These are phyloP conservation scores for Clupea harengus DNA, from an alignment of 2,113 vertebrate genomes.

Conservation along the genomic window DNA sequence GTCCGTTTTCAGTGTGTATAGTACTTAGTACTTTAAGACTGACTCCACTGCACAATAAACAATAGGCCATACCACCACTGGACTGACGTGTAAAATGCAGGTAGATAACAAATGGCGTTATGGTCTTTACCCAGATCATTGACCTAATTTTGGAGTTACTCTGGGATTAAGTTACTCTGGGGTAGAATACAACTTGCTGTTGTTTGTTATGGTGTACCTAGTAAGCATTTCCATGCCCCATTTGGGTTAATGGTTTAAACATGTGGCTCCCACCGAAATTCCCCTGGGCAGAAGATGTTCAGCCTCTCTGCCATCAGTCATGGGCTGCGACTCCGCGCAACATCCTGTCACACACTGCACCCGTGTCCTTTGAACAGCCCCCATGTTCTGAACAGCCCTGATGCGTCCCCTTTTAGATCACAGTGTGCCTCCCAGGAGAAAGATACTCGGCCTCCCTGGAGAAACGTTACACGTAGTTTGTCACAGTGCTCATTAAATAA, in stretches of 20 bases:
- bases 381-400: not conserved
- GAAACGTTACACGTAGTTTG: not conserved
- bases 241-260: slow-evolving; percentile 51
- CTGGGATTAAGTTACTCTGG: not conserved
- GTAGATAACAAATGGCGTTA: not conserved
- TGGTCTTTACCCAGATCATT: not conserved
- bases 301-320: slow-evolving; percentile 37
- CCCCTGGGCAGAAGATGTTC: slow-evolving; percentile 31
- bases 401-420: not conserved
- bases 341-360: not conserved
- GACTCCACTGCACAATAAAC: not conserved
- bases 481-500: not conserved
- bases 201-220: slow-evolving; percentile 6
- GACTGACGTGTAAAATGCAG: not conserved
- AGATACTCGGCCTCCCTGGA: not conserved
- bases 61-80: not conserved
- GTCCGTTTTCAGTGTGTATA: too few relatives aligned
- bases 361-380: not conserved
- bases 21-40: too few relatives aligned
- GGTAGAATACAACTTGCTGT: not conserved
- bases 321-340: slow-evolving; percentile 19
- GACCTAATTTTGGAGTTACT: not conserved
- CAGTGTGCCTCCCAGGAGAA: too few relatives aligned
- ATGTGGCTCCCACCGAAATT: slow-evolving; percentile 48
- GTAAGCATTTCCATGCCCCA: slow-evolving; percentile 27